These are phyloP conservation scores for Hyposoter didymator DNA, from an alignment of 2,888 invertebrate genomes.

Conservation along the genomic window DNA sequence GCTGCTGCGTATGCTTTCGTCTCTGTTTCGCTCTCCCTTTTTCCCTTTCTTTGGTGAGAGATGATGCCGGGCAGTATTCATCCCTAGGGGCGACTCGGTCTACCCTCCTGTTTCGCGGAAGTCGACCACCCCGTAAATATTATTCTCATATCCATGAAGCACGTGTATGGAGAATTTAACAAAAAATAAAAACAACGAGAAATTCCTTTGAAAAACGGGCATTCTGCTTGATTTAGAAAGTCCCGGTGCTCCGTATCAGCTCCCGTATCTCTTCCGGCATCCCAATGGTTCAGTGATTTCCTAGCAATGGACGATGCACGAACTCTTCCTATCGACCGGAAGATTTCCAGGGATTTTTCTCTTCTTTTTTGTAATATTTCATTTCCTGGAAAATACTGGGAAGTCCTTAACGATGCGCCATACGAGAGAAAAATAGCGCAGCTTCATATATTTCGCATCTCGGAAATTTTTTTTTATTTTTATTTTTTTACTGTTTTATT, in stretches of 20 bases:
- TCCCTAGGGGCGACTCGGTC: conserved; percentile 61
- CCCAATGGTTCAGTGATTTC: neutral
- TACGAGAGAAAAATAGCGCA: neutral
- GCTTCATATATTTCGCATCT: conserved; percentile 37
- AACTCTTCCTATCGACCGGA: conserved; percentile 26
- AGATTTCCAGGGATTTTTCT: neutral
- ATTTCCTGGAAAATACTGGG: conserved; percentile 17
- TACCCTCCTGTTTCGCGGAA: conserved; percentile 60
- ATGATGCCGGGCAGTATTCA: conserved; percentile 46
- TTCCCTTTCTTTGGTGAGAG: conserved; percentile 17
- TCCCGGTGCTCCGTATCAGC: neutral
- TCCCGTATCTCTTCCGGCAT: neutral
- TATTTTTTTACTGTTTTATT: conserved; percentile 27
- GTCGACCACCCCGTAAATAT: conserved; percentile 66
- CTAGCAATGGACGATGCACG: neutral
- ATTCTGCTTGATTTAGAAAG: neutral
- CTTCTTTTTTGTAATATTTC: too few relatives aligned
- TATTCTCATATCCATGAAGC: conserved; percentile 30
- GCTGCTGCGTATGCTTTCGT: conserved; percentile 53
- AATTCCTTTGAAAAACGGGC: neutral
- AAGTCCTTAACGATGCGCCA: neutral
- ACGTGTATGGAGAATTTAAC: neutral
- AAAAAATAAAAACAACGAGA: neutral
- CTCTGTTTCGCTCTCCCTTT: conserved; percentile 55
- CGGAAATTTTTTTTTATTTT: too few relatives aligned